Conservation (phyloP, 1,140 invertebrate species). For the Drusus annulatus region DNA sequence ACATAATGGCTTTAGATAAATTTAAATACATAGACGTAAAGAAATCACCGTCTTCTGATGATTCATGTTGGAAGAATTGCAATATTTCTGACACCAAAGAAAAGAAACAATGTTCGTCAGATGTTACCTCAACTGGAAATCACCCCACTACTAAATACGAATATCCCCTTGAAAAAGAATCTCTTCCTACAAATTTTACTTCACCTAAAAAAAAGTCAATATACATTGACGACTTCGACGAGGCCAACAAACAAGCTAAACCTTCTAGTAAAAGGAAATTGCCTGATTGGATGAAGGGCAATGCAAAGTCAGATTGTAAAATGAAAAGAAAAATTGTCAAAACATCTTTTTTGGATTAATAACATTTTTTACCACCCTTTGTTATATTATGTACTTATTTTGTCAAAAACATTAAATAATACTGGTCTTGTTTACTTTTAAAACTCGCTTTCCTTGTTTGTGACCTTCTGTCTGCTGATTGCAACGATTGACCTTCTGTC, state of each 20-base stretch:
- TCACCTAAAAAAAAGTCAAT: background rate
- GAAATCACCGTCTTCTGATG: background rate
- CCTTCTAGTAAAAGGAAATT: slow-evolving; percentile 15
- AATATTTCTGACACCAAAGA: background rate
- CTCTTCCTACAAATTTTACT: background rate
- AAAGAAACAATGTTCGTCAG: background rate
- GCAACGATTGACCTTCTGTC: too few relatives aligned
- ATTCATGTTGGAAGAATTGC: background rate
- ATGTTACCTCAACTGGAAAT: too few relatives aligned
- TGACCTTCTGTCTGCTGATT: too few relatives aligned
- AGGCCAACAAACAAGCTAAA: background rate
- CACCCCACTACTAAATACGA: background rate
- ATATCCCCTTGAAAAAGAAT: background rate
- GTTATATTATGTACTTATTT: too few relatives aligned
- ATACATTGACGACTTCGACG: slow-evolving; percentile 10
- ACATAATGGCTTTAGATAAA: background rate
- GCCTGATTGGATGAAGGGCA: slow-evolving; percentile 37
- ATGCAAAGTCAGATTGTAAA: slow-evolving; percentile 10
- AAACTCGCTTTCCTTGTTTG: too few relatives aligned
- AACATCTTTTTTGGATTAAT: slow-evolving; percentile 41
- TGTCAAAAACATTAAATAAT: too few relatives aligned
- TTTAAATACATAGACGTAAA: background rate
- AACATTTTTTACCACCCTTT: too few relatives aligned
- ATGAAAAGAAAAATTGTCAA: slow-evolving; percentile 42
- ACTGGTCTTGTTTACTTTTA: too few relatives aligned